A percentile compares a stretch with the other conserved stretches of the same genome.
Evolutionary conservation across 2,113 vertebrate genomes (phyloP).

Genomic region (Rhea americana): DNA sequence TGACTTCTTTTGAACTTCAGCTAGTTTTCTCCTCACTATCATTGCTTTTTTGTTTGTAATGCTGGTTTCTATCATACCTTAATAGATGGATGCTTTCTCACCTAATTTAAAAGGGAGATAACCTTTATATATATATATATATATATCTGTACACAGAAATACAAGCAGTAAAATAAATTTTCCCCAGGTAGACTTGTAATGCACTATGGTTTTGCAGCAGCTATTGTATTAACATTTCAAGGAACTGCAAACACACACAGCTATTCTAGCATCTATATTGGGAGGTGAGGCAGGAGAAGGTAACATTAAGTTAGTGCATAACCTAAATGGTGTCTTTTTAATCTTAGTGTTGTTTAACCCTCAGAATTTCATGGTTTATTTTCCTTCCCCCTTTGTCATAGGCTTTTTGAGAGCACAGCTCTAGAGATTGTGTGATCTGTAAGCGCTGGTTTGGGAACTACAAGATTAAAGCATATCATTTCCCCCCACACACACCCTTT

Average conservation of each 20-base stretch:
- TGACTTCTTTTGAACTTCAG: neutral
- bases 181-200: too few species aligned
- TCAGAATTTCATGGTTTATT: neutral
- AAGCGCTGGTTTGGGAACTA: neutral
- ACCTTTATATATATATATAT: too few species aligned
- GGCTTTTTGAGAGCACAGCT: neutral
- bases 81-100: neutral
- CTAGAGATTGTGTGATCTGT: neutral
- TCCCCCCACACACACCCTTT: neutral
- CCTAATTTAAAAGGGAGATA: neutral
- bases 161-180: too few species aligned
- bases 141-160: too few species aligned
- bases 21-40: rapidly evolving
- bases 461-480: neutral
- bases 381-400: neutral
- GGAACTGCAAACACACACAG: neutral
- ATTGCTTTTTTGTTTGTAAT: neutral
- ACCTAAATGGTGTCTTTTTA: neutral
- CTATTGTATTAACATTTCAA: neutral
- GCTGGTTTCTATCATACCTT: neutral
- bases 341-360: neutral
- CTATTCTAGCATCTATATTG: neutral
- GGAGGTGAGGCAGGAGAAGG: neutral
- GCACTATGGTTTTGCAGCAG: neutral
- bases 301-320: neutral